Evolutionary conservation across 1,140 invertebrate genomes (phyloP).

Genomic region (Hyphantria cunea): DNA sequence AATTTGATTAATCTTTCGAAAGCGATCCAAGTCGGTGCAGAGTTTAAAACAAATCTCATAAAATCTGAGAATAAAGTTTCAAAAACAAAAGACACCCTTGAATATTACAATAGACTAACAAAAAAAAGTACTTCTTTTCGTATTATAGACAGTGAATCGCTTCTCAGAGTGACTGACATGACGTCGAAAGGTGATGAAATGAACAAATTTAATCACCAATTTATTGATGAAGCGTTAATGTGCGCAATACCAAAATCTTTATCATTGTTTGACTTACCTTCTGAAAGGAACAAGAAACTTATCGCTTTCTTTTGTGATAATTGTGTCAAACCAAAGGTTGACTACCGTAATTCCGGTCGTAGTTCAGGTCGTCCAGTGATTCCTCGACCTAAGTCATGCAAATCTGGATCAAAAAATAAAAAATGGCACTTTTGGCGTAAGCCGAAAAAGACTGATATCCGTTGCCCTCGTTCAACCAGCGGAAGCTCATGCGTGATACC

Average conservation of each 20-base stretch:
- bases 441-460: not conserved
- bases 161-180: constrained; percentile 68
- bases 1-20: constrained; percentile 41
- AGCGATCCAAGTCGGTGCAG: constrained; percentile 52
- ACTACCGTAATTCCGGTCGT: not conserved
- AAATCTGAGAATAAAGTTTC: constrained; percentile 35
- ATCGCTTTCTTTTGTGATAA: constrained; percentile 56
- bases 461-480: not conserved
- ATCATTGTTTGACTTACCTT: constrained; percentile 45
- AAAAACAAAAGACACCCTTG: constrained; percentile 38
- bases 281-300: constrained; percentile 39
- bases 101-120: constrained; percentile 41
- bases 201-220: constrained; percentile 4
- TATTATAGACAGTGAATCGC: constrained; percentile 68
- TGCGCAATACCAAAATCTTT: constrained; percentile 52
- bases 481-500: not conserved
- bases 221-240: constrained; percentile 39
- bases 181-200: constrained; percentile 40
- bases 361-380: not conserved
- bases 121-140: constrained; percentile 61
- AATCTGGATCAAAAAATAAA: not conserved
- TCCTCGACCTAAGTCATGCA: not conserved
- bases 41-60: constrained; percentile 32
- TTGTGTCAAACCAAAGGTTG: constrained; percentile 9
- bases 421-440: not conserved